Evolutionary conservation across 2,113 vertebrate species (phyloP).

Genomic region (Brienomyrus brachyistius): DNA sequence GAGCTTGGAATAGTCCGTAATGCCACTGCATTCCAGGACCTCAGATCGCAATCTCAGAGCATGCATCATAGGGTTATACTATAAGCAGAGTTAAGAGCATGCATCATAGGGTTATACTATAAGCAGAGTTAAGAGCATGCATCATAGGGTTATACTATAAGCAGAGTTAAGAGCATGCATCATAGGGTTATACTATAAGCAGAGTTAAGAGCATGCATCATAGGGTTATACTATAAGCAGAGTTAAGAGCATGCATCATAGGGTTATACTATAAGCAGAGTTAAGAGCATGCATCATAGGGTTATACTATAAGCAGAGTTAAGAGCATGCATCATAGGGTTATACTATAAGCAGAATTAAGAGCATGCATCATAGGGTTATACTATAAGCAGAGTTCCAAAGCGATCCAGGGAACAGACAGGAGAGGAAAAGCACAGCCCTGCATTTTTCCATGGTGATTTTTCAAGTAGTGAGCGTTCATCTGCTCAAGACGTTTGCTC

Average conservation of each 20-base stretch:
- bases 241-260: background rate
- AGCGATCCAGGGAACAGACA: background rate
- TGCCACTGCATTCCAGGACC: conserved; percentile 25
- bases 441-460: background rate
- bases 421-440: background rate
- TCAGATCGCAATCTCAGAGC: background rate
- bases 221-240: too few relatives aligned
- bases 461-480: background rate
- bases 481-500: background rate
- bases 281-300: background rate
- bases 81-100: background rate
- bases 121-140: too few relatives aligned
- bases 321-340: background rate
- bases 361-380: background rate
- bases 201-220: background rate
- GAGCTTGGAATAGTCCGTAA: background rate
- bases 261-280: too few relatives aligned
- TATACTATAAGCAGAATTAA: too few relatives aligned
- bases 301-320: too few relatives aligned
- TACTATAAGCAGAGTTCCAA: background rate
- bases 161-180: background rate
- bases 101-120: background rate
- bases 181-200: background rate
- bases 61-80: background rate
- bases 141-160: background rate